Percentiles rank a stretch among this genome's conserved stretches.
These are phyloP conservation scores for Phenganax subtilis DNA, from an alignment of 92 coral and sea anemone genomes.

Conservation along the genomic window DNA sequence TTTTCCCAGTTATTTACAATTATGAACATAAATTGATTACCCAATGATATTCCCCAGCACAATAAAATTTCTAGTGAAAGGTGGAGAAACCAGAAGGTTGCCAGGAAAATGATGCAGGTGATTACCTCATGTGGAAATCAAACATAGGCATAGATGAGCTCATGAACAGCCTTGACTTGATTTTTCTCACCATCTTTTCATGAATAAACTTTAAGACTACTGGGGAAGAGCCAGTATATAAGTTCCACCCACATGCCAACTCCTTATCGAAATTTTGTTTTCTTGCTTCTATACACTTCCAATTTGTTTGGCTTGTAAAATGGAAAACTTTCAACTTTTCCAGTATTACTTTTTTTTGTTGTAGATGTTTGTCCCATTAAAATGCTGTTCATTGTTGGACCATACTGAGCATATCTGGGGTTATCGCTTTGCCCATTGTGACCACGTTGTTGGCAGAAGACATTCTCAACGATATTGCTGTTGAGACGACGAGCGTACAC, in stretches of 20 bases:
- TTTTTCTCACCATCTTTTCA: no score
- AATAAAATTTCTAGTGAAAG: no score
- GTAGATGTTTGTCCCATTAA: conserved; percentile 38
- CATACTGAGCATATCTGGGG: conserved; percentile 33
- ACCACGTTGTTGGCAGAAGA: conserved; percentile 43
- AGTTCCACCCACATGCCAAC: neutral
- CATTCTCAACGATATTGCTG: conserved; percentile 44
- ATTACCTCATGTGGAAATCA: no score
- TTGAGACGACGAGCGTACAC: conserved; percentile 35
- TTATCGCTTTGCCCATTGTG: conserved; percentile 45
- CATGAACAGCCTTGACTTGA: no score
- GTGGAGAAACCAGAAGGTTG: no score
- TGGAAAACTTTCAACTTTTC: conserved; percentile 32
- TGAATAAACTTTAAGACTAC: no score
- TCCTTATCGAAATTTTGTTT: neutral
- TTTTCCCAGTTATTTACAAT: conserved; percentile 3
- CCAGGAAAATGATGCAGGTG: no score
- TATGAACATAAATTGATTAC: neutral
- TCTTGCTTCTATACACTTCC: neutral
- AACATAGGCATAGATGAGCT: no score
- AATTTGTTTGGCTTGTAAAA: conserved; percentile 42
- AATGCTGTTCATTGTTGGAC: conserved; percentile 45
- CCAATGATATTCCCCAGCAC: neutral
- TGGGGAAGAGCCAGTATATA: neutral
- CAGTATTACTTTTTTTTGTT: conserved; percentile 22